phyloP scores from a whole-genome alignment of 1,140 invertebrate genomes.

The Megathymus violae region DNA sequence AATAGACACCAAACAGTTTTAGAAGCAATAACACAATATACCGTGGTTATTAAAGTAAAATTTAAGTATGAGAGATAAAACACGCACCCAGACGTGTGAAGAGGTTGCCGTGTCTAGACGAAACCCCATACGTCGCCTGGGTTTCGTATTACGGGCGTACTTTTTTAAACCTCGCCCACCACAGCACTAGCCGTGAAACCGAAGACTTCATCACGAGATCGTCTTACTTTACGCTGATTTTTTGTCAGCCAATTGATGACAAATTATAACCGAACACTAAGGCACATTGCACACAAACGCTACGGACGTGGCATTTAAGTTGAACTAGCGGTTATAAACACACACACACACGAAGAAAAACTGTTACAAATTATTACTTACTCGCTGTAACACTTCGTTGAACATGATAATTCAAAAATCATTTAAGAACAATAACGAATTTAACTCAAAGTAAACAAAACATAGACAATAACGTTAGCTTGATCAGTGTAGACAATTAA shows the following conservation, averaged over 20 bases:
- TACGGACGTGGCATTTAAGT: neutral
- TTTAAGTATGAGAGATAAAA: constrained; percentile 24
- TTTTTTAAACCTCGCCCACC: constrained; percentile 53
- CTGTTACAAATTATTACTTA: too few relatives aligned
- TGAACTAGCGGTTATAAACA: neutral
- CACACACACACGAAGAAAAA: too few relatives aligned
- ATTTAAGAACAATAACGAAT: too few relatives aligned
- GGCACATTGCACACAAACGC: neutral
- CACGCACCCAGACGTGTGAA: constrained; percentile 51
- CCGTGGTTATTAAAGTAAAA: constrained; percentile 5
- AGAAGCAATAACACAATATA: constrained; percentile 5
- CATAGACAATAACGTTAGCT: too few relatives aligned
- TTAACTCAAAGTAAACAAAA: too few relatives aligned
- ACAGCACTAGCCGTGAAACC: constrained; percentile 63
- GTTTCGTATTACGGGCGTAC: constrained; percentile 57
- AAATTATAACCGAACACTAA: constrained; percentile 7
- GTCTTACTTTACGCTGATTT: constrained; percentile 49
- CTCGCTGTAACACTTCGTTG: too few relatives aligned
- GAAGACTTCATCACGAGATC: constrained; percentile 57
- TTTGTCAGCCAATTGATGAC: constrained; percentile 30
- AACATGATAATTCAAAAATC: too few relatives aligned
- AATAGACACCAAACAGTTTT: constrained; percentile 31
- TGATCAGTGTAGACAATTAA: too few relatives aligned
- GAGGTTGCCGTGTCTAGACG: constrained; percentile 67
- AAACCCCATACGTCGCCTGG: constrained; percentile 59